Evolutionary conservation across 2,113 vertebrate genomes (phyloP), one percentile per base, ranked within the genome.

Genomic region (Oxyruncus cristatus): DNA sequence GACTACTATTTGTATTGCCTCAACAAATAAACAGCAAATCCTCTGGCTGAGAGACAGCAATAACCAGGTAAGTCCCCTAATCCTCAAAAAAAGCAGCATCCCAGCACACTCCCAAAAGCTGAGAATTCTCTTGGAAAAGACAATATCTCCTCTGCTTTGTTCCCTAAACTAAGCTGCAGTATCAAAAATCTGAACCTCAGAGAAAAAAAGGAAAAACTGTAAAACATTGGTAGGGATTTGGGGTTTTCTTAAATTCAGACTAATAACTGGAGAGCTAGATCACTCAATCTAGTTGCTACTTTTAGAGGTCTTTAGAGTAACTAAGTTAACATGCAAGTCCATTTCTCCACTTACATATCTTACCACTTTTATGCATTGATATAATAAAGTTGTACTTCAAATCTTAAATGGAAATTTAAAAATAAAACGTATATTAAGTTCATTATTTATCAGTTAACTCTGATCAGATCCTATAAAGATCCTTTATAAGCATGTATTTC

Each of bases 191-290:
- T 32, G 11, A 78, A 41, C 50, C 65, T 59, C 1, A 23, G 30
- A 47, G 20, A 9, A 9, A 42, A 50, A 32, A 28, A 39, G 1
- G 4, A 1, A 42, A 63, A 17, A 6, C 3, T 23, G 18, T 1
- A 53, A 49, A 32, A 33, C 47, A 66, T 6, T 37, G 4, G 41
- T 2, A 56, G 12, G 7, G 9, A 6, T 5, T 79, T 35, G 55
- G 32, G 14, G 5, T 55, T 20, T 46, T 89, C 66, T 27, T 26
- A 49, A 53, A 47, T 9, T 61, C 44, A 23, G 14, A 70, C 47
- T 35, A 77, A 2, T n/a, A 63, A 63, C 9, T 49, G 50, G 28
- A 71, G n/a, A 56, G 13, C 8, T 46, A 58, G 19, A 39, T 81
- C 26, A 70, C 28, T 74, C 28, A 79, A 53, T n/a, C 24, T 37